Base-by-base conservation (phyloP, 2,113 vertebrate species). In the Thunnus thynnus region DNA sequence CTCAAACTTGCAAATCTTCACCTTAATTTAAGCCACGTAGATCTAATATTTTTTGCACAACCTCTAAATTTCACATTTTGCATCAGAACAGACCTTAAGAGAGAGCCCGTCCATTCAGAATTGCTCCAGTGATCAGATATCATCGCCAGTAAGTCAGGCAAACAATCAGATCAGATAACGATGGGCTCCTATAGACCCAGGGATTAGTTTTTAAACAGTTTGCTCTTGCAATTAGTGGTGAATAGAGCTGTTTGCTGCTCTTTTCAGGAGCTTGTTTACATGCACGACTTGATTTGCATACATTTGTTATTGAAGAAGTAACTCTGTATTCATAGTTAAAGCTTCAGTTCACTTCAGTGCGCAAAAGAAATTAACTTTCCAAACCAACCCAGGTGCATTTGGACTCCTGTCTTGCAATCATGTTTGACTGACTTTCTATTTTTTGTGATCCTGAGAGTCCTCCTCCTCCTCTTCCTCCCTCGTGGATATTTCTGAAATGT, bases 241-340 rank as follows among this genome's bases (percentile, higher is more conserved):
- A 72, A 57, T 55, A 13, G 25, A 32, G 18, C 51, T 9, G 50
- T 81, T 76, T 55, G 41, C 12, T 25, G 18, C 20, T 79, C 55
- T 36, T 61, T 62, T 36, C 56, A 63, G 47, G 1, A 3, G 3
- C 54, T 61, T 78, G 72, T 78, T 83, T 50, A 51, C 4, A 1
- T 46, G 10, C 32, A 56, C 4, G 1, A 63, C 41, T 67, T 68
- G 1, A 69, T 78, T 78, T 79, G 52, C 71, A 88, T 73, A 13
- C 20, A 46, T 77, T 70, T 58, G 16, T 76, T 17, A 30, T 7
- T 68, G 12, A 16, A n/a, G 27, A 63, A 44, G 41, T 55, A 0
- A 18, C 14, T 50, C 52, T 44, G 14, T 46, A 16, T 65, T 68
- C 48, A 56, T 10, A 32, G 51, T 25, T 9, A 6, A 63, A 60